Conservation (phyloP, 2,888 invertebrate species). For the Rhagophthalmus giganteus region DNA sequence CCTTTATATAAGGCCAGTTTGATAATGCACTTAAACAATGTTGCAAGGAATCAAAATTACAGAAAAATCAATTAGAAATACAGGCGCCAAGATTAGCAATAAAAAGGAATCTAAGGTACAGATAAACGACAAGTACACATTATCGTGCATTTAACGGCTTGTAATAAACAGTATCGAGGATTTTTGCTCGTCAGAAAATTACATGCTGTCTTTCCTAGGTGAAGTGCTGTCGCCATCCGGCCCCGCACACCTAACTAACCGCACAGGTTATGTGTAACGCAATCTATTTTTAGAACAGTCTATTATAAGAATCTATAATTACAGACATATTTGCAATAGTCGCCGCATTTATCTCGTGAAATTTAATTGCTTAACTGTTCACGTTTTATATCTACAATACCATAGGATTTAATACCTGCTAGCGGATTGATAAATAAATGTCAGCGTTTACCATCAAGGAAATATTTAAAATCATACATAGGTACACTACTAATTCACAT, state of each 20-base stretch:
- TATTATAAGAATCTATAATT: conserved; percentile 26
- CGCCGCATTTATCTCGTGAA: conserved; percentile 26
- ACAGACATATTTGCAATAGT: conserved; percentile 21
- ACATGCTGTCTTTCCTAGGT: conserved; percentile 29
- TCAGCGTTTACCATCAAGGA: too few species aligned
- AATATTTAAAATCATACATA: too few species aligned
- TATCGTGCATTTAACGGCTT: conserved; percentile 30
- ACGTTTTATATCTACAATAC: conserved; percentile 4
- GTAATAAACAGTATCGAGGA: conserved; percentile 30
- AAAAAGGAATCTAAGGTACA: conserved; percentile 29
- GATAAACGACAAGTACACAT: conserved; percentile 31
- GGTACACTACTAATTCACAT: too few species aligned
- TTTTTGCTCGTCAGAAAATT: conserved; percentile 33
- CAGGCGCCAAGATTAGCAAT: conserved; percentile 31
- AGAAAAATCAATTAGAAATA: conserved; percentile 25
- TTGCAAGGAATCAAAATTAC: conserved; percentile 14
- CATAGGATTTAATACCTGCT: too few species aligned
- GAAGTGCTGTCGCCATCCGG: conserved; percentile 34
- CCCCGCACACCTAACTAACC: conserved; percentile 17
- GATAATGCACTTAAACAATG: too few species aligned
- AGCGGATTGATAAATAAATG: too few species aligned
- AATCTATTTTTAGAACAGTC: conserved; percentile 30
- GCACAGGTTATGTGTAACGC: conserved; percentile 30
- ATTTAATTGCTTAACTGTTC: conserved; percentile 31
- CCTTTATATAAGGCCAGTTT: too few species aligned